These are phyloP conservation scores for Pheosia tremula DNA, from an alignment of 2,888 invertebrate genomes.

Conservation along the genomic window DNA sequence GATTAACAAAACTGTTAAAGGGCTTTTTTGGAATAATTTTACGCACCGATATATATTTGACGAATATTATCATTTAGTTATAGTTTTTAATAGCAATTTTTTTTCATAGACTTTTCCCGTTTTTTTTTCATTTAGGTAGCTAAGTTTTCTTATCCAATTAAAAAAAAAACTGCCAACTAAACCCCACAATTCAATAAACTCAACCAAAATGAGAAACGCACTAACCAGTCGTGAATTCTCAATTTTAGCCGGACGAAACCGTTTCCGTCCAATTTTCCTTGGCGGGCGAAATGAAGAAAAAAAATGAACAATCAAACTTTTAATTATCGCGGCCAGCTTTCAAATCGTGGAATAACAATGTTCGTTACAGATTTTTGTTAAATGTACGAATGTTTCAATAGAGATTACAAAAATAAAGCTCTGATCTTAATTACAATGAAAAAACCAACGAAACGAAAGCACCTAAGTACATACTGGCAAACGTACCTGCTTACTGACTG, in stretches of 20 bases:
- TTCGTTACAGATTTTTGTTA: conserved; percentile 19
- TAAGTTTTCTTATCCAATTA: no score
- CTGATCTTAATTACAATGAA: no score
- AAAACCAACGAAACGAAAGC: no score
- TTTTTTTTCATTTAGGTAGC: no score
- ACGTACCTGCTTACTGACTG: no score
- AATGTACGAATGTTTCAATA: not conserved
- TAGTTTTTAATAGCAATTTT: no score
- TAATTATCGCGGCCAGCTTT: conserved; percentile 40
- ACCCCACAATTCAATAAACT: conserved; percentile 19
- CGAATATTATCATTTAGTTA: no score
- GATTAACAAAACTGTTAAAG: conserved; percentile 1
- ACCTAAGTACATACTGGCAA: no score
- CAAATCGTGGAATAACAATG: not conserved
- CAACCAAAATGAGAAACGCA: conserved; percentile 16
- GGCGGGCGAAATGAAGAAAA: conserved; percentile 39
- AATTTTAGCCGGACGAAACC: conserved; percentile 30
- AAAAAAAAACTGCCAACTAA: not conserved
- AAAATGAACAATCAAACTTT: conserved; percentile 46
- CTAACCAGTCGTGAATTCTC: conserved; percentile 21
- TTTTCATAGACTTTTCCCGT: no score
- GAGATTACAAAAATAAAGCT: not conserved
- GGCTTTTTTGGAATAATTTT: not conserved
- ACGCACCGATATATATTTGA: not conserved
- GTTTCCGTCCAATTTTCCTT: conserved; percentile 40